phyloP scores from a whole-genome alignment of 2,113 vertebrate species.

The Plecturocebus donacophilus region DNA sequence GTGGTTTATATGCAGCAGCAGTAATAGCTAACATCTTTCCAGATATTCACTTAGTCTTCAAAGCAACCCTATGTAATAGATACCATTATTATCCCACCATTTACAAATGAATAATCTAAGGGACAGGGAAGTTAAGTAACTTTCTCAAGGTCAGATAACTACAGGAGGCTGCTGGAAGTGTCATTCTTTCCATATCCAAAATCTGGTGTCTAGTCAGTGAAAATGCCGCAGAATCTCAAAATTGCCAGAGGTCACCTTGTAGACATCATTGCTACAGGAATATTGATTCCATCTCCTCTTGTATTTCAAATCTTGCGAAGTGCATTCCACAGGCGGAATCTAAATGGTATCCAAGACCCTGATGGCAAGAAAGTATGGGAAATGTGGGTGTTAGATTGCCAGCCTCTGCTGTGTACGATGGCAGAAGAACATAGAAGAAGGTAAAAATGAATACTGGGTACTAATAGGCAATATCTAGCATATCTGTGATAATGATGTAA shows the following conservation, averaged over 20 bases:
- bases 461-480: background rate
- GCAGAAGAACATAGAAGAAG: background rate
- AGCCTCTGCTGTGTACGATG: background rate
- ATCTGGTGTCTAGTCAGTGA: background rate
- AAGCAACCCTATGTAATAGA: background rate
- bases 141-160: conserved; percentile 8
- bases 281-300: background rate
- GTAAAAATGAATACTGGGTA: background rate
- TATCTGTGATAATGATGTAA: background rate
- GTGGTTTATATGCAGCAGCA: background rate
- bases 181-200: background rate
- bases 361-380: background rate
- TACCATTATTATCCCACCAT: background rate
- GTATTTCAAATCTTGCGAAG: background rate
- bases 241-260: background rate
- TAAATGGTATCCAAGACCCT: background rate
- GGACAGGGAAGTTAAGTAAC: background rate
- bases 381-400: background rate
- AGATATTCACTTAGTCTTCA: background rate
- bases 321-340: background rate
- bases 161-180: background rate
- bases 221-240: background rate
- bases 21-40: background rate
- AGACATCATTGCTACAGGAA: background rate
- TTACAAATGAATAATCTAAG: background rate